Evolutionary conservation across 2,113 vertebrate species (phyloP).

Genomic region (Rallus limicola): DNA sequence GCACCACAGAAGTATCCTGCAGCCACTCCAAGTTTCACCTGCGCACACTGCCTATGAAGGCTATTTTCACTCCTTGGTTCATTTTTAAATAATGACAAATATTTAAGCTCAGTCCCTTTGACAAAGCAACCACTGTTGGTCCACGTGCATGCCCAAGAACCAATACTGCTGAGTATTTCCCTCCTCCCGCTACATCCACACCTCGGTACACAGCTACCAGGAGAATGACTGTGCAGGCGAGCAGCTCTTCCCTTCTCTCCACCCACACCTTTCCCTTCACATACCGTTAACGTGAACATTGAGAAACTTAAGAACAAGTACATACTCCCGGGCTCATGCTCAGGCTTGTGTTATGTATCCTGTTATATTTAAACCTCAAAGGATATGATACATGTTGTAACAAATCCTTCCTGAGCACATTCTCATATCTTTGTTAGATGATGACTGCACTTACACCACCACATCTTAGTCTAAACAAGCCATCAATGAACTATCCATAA

Average conservation of each 20-base stretch:
- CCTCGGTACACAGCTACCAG: fast-evolving
- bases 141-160: neutral
- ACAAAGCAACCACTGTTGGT: neutral
- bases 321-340: neutral
- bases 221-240: neutral
- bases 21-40: neutral
- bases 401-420: conserved; percentile 18
- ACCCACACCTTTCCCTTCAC: neutral
- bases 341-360: conserved; percentile 5
- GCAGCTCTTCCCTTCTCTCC: neutral
- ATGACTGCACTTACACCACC: neutral
- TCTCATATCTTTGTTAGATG: neutral
- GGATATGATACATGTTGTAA: neutral
- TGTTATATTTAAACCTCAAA: conserved; percentile 23
- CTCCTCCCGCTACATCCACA: fast-evolving
- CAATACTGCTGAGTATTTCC: neutral
- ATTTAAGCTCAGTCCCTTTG: neutral
- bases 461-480: conserved; percentile 2
- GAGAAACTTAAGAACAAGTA: neutral
- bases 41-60: neutral
- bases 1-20: neutral
- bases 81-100: neutral
- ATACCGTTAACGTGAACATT: neutral
- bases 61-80: neutral
- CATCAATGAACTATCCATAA: neutral